Evolutionary conservation across 2,113 vertebrate species (phyloP), one percentile per base, ranked within the genome.

Genomic region (Loxodonta africana): DNA sequence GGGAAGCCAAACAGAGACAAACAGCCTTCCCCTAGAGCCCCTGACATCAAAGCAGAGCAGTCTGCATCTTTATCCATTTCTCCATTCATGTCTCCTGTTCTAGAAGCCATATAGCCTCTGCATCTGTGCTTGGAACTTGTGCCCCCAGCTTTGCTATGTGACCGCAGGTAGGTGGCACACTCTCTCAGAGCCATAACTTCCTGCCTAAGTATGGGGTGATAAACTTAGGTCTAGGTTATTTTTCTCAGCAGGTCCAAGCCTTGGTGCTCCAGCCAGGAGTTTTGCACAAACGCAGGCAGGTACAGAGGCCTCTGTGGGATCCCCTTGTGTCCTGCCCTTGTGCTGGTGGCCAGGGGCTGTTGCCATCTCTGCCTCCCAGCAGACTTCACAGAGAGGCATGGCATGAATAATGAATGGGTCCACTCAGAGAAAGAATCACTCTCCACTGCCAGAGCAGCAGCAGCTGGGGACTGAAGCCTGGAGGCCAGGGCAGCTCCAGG

Each of bases 1-100:
- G 96, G 87, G 95, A 93, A 76, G 25, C 33, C 77, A 96, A 5
- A 81, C 25, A 11, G 71, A 97, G 77, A 93, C 95, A 97, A 97
- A 97, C 97, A 98, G 87, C 53, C 67, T 88, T 69, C 94, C 92
- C 95, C 97, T 3, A 23, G 84, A 73, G 93, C 26, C 33, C 41
- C 78, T 67, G 65, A 83, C 53, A 80, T 83, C 90, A 37, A n/a
- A 33, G 65, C 82, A 51, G 65, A 95, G 94, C 69, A 80, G 46
- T 7, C 90, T 85, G 11, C 4, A 15, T 5, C 78, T 65, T 65
- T 20, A 44, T 65, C 60, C 44, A 15, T 46, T 37, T 71, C 83
- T 90, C 65, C 28, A 8, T 25, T 76, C 14, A 9, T 11, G 7
- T 33, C 15, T 41, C 26, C 77, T 67, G 46, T 83, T 73, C 74